Base-by-base conservation (phyloP, 2,888 invertebrate species). In the Tricholauxania praeusta region DNA sequence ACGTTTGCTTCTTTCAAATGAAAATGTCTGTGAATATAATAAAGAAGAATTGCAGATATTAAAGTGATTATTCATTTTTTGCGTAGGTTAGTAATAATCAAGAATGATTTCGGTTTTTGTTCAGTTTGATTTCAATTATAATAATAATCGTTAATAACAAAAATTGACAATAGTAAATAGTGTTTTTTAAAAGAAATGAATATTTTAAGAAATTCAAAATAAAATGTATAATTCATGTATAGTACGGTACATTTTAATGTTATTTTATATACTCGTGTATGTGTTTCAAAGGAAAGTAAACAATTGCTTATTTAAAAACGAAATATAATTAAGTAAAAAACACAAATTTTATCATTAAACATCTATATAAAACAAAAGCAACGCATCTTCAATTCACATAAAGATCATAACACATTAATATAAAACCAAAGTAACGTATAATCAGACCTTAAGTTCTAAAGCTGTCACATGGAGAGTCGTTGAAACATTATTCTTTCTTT, bases 111-210 rank as follows among this genome's bases (percentile, higher is more conserved):
- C 51, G 64, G 49, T 64, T 48, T 28, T 49, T 51, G 17, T 64
- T 51, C 22, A 64, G 49, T 49, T 64, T 22, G 19, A 64, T 60
- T 59, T 51, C 53, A 15, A 28, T 39, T 28, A 59, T 66, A 59
- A 66, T 75, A 72, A 74, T 76, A 74, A 75, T 76, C 74, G 77
- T 75, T 77, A 71, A 72, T 78, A 79, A 79, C 79, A 79, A 79
- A n/a, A 79, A 79, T 79, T 79, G 79, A 78, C 79, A 64, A 64
- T 28, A 39, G 39, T 10, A 39, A 64, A 64, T 51, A 64, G 64
- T 22, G 51, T 12, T 3, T 64, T 39, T 39, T 39, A 39, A 39
- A 39, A 39, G 1, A 39, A 49, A 64, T 49, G 12, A 64, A 32
- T 64, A 28, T 7, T 39, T 39, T 10, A 39, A 10, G n/a, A 4